Evolutionary conservation across 1,140 invertebrate species (phyloP).

Genomic region (Colletes gigas): DNA sequence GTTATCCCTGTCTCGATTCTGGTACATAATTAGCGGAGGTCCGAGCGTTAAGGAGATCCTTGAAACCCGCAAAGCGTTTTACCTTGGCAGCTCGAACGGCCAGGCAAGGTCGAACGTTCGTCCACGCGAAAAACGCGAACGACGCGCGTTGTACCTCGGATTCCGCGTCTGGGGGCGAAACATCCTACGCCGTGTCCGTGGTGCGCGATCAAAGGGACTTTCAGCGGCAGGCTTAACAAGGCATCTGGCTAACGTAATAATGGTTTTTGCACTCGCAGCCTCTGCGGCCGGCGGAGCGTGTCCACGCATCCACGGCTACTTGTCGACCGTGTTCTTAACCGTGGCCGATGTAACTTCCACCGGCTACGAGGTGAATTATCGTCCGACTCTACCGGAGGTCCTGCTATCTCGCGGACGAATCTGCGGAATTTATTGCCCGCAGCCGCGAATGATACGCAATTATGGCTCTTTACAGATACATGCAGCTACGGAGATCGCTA

Average conservation of each 20-base stretch:
- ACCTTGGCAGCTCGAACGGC: neutral
- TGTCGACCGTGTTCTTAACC: constrained; percentile 73
- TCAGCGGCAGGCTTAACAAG: constrained; percentile 38
- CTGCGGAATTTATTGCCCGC: constrained; percentile 74
- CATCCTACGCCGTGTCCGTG: neutral
- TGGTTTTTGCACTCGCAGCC: constrained; percentile 60
- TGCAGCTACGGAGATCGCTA: constrained; percentile 26
- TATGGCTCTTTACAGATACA: constrained; percentile 68
- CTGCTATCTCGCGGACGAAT: constrained; percentile 71
- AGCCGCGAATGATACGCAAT: constrained; percentile 76
- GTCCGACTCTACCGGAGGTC: constrained; percentile 58
- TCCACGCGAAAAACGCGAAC: neutral
- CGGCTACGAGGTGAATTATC: constrained; percentile 71
- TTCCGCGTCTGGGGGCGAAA: constrained; percentile 6
- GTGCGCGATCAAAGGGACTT: constrained; percentile 16
- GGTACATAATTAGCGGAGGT: too few species aligned
- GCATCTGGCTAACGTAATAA: constrained; percentile 56
- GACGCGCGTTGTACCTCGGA: neutral
- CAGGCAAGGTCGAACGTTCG: neutral
- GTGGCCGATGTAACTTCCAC: constrained; percentile 47
- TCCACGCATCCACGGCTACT: constrained; percentile 68
- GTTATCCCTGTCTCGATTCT: too few species aligned
- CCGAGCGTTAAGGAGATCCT: neutral
- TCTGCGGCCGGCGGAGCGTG: constrained; percentile 59
- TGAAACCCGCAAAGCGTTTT: neutral